Conservation (phyloP, 2,113 vertebrate genomes). For the Eptatretus burgeri region DNA sequence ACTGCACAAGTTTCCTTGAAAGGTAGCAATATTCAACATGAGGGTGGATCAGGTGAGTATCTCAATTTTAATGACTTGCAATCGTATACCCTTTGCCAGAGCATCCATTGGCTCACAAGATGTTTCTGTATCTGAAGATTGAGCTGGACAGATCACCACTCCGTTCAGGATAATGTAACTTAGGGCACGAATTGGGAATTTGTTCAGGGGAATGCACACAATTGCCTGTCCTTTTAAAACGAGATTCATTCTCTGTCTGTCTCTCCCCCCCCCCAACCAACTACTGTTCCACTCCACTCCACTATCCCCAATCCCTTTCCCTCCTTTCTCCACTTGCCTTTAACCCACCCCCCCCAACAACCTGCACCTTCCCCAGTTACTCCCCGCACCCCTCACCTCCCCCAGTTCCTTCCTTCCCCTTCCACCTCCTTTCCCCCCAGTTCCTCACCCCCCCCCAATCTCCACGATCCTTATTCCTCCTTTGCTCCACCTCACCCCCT, state of each 20-base stretch:
- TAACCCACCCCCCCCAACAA: neutral
- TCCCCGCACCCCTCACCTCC: neutral
- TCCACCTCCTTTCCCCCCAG: neutral
- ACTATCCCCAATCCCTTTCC: neutral
- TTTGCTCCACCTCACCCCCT: neutral
- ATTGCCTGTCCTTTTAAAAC: too few relatives aligned
- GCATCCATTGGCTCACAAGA: too few relatives aligned
- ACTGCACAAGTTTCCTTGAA: conserved; percentile 61
- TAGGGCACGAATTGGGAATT: too few relatives aligned
- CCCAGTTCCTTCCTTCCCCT: neutral
- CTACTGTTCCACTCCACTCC: conserved; percentile 30
- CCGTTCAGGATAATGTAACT: too few relatives aligned
- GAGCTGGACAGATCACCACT: too few relatives aligned
- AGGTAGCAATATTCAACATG: too few relatives aligned
- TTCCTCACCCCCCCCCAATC: neutral
- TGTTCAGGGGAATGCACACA: too few relatives aligned
- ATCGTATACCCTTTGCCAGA: too few relatives aligned
- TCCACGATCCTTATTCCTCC: neutral
- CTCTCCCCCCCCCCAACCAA: conserved; percentile 58
- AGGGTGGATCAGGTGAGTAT: too few relatives aligned
- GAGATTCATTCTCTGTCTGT: too few relatives aligned
- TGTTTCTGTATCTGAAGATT: too few relatives aligned
- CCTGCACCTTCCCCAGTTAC: neutral
- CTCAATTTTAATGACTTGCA: too few relatives aligned
- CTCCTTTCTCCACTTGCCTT: neutral